phyloP scores from a whole-genome alignment of 2,113 vertebrate genomes.

The Papio anubis region DNA sequence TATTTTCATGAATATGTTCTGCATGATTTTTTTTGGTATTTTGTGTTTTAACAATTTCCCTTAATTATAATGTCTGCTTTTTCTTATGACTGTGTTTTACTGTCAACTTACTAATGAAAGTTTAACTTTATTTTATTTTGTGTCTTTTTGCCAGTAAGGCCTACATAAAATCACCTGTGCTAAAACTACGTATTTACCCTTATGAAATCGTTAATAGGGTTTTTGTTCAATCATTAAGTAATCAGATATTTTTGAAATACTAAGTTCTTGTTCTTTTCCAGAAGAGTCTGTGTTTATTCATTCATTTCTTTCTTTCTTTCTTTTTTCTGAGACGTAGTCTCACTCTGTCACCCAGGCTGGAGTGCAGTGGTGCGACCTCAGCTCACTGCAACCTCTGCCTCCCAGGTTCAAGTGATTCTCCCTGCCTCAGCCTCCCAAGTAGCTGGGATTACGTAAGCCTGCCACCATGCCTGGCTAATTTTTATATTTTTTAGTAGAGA shows the following conservation, averaged over 20 bases:
- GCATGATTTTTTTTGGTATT: background rate
- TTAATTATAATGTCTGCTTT: background rate
- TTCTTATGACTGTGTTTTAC: background rate
- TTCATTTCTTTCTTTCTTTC: background rate
- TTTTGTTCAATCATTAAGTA: constrained; percentile 39
- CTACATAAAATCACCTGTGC: background rate
- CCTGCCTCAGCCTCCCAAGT: too few relatives aligned
- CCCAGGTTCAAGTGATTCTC: too few relatives aligned
- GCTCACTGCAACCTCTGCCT: too few relatives aligned
- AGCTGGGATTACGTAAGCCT: too few relatives aligned
- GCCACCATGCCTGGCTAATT: too few relatives aligned
- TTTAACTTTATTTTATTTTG: constrained; percentile 48
- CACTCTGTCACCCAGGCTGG: too few relatives aligned
- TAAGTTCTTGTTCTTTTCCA: background rate
- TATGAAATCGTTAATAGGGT: background rate
- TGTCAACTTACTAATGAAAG: constrained; percentile 16
- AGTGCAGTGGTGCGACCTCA: too few relatives aligned
- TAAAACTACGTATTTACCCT: background rate
- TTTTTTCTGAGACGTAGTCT: too few relatives aligned
- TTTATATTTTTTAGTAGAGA: too few relatives aligned
- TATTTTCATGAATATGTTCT: constrained; percentile 4
- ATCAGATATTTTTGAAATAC: constrained; percentile 8
- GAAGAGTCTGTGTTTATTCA: background rate
- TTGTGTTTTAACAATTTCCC: background rate
- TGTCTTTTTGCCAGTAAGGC: background rate